Evolutionary conservation across 2,888 invertebrate genomes (phyloP), one percentile per base, ranked within the genome.

Genomic region (Blomia tropicalis): DNA sequence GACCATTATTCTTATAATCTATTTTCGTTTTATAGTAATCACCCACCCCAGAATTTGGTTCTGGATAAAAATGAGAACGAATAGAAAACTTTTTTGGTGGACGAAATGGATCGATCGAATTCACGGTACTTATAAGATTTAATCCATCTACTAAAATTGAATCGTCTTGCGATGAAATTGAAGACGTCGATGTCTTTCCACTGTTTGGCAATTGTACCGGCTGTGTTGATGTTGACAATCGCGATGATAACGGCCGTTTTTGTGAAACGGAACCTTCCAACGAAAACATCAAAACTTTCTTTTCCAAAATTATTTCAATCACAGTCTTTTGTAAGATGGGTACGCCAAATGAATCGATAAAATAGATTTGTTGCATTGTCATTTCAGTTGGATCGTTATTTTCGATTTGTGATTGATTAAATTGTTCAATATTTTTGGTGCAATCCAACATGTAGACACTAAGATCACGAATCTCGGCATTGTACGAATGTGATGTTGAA

Each of bases 311-410:
- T 59, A 92, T 76, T 69, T 84, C 83, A 62, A 93, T 76, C 60
- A 85, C 81, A 0, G 92, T 92, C 74, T 92, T 84, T 74, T 92
- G 88, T 66, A 93, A 76, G 71, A 93, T 87, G 3, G 91, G 87
- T 23, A 67, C 65, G 70, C 82, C 81, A n/a, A 87, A 87, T 65
- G 80, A 77, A 65, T 80, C 79, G 72, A 84, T 85, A 67, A 81
- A 82, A 75, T 89, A 88, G 67, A 86, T 76, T 67, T 83, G 80
- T 71, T 83, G 82, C 62, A 85, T 78, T 67, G 79, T 74, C 32
- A 78, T 74, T 22, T 80, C 76, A 68, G 32, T 65, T 4, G 27
- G 27, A 27, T 30, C 7, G 17, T 14, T 17, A 17, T 14, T 2
- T 2, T 3, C 14, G 23, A 14, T 27, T 14, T n/a, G 4, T n/a